phyloP scores from a whole-genome alignment of 2,797 vertebrate genomes.

The Cyclura pinguis region DNA sequence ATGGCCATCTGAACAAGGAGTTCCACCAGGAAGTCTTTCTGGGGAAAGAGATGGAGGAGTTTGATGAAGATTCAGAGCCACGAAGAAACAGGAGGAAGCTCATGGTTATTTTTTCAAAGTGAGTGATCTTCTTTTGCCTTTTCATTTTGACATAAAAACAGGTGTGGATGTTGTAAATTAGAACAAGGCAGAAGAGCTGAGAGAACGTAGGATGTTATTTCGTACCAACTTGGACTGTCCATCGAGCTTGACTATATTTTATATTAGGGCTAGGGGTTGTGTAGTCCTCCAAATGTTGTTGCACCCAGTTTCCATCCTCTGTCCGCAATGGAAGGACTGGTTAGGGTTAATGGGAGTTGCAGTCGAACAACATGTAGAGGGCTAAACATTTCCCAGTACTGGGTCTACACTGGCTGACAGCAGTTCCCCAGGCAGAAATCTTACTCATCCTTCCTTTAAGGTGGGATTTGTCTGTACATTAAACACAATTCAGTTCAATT shows the following conservation, averaged over 20 bases:
- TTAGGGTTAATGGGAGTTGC: background rate
- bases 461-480: background rate
- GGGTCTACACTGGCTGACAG: background rate
- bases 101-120: conserved; percentile 93
- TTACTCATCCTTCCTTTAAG: background rate
- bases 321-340: background rate
- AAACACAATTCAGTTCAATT: too few relatives aligned
- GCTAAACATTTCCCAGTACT: background rate
- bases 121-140: conserved; percentile 58
- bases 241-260: too few relatives aligned
- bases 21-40: conserved; percentile 98
- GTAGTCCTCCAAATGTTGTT: background rate
- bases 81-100: conserved; percentile 91
- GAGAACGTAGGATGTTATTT: background rate
- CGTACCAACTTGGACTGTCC: background rate
- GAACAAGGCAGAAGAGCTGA: too few relatives aligned
- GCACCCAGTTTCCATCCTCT: background rate
- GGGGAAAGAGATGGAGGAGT: conserved; percentile 92
- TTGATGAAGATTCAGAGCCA: conserved; percentile 93
- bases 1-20: conserved; percentile 94
- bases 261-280: background rate
- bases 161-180: too few relatives aligned
- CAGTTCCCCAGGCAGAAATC: background rate
- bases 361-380: background rate
- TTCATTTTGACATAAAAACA: background rate